Evolutionary conservation across 2,113 vertebrate species (phyloP), one percentile per base, ranked within the genome.

Genomic region (Opisthocomus hoazin): DNA sequence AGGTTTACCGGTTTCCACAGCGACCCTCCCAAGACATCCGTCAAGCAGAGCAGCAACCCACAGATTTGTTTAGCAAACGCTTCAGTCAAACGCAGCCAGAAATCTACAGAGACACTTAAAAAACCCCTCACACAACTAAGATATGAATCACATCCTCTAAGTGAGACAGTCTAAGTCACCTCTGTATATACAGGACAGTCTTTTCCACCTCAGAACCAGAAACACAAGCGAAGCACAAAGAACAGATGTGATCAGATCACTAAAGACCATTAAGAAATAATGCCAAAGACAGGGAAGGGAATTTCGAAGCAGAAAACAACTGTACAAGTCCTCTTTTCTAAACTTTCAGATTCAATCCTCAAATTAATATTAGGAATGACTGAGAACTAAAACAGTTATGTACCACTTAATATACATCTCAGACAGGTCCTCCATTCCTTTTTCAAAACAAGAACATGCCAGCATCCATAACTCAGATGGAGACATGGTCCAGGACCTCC

Each of bases 1-100:
- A 96, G 71, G 39, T 91, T 94, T 96, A 85, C 88, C 34, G 84
- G 97, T 97, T 97, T 97, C 97, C 97, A 98, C 80, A 95, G 97
- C 70, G 96, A 98, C 94, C 65, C 85, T 96, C 74, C 83, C 1
- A n/a, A 95, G 87, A 92, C 63, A 87, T 87, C 39, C 26, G 78
- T 93, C 94, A 96, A 96, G 94, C 86, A 92, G 64, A 80, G 37
- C 65, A 87, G 74, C 80, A 87, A 90, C 92, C 78, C 90, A 86
- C 94, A 80, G 66, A 77, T 77, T 73, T 90, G 93, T 95, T 97
- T 89, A 94, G 74, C 80, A 93, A 91, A 96, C 61, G 82, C 56
- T 86, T 63, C 34, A 80, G 76, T 60, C 76, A 88, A 86, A 91
- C 63, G 93, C 29, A 89, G 69, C 5, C 61, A 92, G 56, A 81